Base-by-base conservation (phyloP, 2,888 invertebrate species). In the Eubasilissa splendida region DNA sequence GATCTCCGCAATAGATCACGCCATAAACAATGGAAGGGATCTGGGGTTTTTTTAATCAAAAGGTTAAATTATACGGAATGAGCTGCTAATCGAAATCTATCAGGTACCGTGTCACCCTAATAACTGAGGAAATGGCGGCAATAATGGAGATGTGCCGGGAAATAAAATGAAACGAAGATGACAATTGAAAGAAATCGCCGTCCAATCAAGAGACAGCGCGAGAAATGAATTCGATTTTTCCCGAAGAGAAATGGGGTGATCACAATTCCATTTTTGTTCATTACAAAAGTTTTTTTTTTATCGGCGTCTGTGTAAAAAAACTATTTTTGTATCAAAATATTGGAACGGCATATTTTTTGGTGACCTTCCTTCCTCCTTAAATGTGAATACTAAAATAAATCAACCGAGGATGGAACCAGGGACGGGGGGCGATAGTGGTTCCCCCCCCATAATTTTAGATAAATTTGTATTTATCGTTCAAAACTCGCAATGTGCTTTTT, bases 131-230 rank as follows among this genome's bases (percentile, higher is more conserved):
- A 77, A 77, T 74, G 79, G 78, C 50, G 70, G 75, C 76, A 79
- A 82, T 82, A 82, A 82, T 79, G 60, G 77, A 71, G 56, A 80
- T 58, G 33, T 58, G 65, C 59, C 9, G 76, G 68, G 53, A 70
- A 73, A 59, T 58, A 53, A 66, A 71, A 63, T 73, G 54, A 73
- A 77, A 75, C 53, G 79, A 77, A 79, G 78, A 79, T 79, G 79
- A 82, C 82, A 79, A 82, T 82, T 82, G 82, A 79, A 79, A 76
- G 74, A 77, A 78, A 82, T 82, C 77, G 79, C 74, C 74, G 73
- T 66, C 80, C 82, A 82, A 82, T 82, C 82, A 80, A 73, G 77
- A 75, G 82, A 77, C 73, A 74, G 79, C 73, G 77, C 66, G 66
- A 54, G 50, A 74, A 31, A n/a, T 65, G 77, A 82, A 82, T 82